These are phyloP conservation scores for Nymphalis c-album DNA, from an alignment of 2,888 invertebrate species.

Conservation along the genomic window DNA sequence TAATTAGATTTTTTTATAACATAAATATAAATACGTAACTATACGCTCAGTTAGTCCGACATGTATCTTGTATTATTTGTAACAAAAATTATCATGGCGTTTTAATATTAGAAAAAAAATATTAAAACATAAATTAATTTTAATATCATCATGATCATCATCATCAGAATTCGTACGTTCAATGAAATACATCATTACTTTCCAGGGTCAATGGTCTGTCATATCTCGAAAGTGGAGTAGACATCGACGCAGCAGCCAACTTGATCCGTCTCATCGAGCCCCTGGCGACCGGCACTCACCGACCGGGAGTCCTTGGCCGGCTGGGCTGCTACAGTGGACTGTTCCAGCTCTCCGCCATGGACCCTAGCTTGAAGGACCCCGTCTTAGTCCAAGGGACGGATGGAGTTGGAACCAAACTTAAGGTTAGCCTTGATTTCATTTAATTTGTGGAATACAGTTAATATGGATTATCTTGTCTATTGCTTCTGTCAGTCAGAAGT, in stretches of 20 bases:
- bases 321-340: constrained; percentile 97
- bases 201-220: constrained; percentile 85
- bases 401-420: constrained; percentile 98
- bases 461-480: too few relatives aligned
- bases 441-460: too few relatives aligned
- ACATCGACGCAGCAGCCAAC: constrained; percentile 94
- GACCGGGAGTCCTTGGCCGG: constrained; percentile 89
- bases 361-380: constrained; percentile 85
- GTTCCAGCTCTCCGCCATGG: constrained; percentile 90
- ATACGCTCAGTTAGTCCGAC: too few relatives aligned
- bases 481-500: too few relatives aligned
- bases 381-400: constrained; percentile 96
- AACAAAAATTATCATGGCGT: too few relatives aligned
- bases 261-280: constrained; percentile 92
- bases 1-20: too few relatives aligned
- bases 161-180: neutral
- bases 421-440: constrained; percentile 76
- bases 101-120: too few relatives aligned
- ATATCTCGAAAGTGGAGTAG: constrained; percentile 95
- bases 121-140: too few relatives aligned
- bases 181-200: constrained; percentile 10
- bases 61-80: too few relatives aligned
- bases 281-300: constrained; percentile 87
- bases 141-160: too few relatives aligned
- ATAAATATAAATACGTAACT: too few relatives aligned